Conservation (phyloP, 2,888 invertebrate genomes). For the Chrysolina oricalcia region DNA sequence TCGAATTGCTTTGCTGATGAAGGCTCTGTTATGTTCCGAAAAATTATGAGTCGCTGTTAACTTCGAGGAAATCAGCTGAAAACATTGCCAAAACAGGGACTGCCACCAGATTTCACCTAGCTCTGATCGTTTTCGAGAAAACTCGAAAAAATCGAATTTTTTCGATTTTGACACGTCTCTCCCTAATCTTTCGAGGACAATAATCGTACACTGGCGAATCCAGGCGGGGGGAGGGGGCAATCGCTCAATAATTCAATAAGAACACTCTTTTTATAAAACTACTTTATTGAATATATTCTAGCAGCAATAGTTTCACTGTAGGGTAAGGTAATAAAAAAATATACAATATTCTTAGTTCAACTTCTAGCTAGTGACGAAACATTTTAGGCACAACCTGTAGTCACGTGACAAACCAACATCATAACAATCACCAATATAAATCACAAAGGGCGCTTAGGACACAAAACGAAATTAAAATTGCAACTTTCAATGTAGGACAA, state of each 20-base stretch:
- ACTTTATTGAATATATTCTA: constrained; percentile 45
- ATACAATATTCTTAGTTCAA: constrained; percentile 47
- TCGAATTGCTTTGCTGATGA: no score
- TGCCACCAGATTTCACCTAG: no score
- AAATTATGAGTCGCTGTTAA: no score
- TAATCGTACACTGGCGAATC: no score
- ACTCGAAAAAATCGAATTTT: no score
- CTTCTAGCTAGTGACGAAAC: constrained; percentile 41
- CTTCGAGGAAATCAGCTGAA: no score
- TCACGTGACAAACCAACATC: constrained; percentile 36
- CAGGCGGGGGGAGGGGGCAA: no score
- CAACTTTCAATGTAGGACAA: neutral
- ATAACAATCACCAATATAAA: constrained; percentile 17
- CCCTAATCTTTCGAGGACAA: no score
- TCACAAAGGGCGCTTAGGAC: constrained; percentile 15
- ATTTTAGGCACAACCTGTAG: constrained; percentile 51
- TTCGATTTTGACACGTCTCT: no score
- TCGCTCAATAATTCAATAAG: neutral
- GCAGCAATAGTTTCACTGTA: constrained; percentile 38
- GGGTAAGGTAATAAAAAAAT: constrained; percentile 51
- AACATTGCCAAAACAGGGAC: no score
- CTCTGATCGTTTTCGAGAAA: no score
- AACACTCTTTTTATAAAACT: constrained; percentile 34
- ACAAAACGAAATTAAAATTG: neutral
- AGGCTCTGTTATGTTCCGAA: no score